These are phyloP conservation scores for Amorpha juglandis DNA, from an alignment of 2,888 invertebrate species.

Conservation along the genomic window DNA sequence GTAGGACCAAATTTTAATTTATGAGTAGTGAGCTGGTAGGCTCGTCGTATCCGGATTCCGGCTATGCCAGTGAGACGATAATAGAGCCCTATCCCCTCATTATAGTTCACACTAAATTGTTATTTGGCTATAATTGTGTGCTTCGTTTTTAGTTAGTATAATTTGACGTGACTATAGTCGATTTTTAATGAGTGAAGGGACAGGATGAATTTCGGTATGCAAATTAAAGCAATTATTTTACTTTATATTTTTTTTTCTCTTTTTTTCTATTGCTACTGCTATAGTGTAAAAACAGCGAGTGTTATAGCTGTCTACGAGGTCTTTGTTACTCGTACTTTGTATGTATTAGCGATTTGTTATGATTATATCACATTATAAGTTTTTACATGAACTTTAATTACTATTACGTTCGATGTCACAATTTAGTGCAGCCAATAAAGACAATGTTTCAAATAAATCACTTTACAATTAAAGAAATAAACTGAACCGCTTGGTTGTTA, in stretches of 20 bases:
- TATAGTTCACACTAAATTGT: slow-evolving; percentile 55
- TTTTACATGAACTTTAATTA: too few relatives aligned
- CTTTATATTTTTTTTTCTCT: background rate
- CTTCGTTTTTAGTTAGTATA: slow-evolving; percentile 13
- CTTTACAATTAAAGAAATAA: background rate
- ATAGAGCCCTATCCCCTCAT: slow-evolving; percentile 58
- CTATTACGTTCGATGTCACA: background rate
- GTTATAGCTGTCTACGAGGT: too few relatives aligned
- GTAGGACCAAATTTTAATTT: slow-evolving; percentile 57
- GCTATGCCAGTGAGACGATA: slow-evolving; percentile 49
- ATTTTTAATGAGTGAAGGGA: slow-evolving; percentile 3
- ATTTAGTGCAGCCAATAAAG: background rate
- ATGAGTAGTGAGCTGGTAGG: slow-evolving; percentile 51
- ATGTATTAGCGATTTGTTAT: too few relatives aligned
- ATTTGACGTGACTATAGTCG: slow-evolving; percentile 1
- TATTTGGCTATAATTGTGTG: slow-evolving; percentile 45
- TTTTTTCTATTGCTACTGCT: too few relatives aligned
- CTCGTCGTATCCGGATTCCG: slow-evolving; percentile 44
- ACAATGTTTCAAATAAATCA: background rate
- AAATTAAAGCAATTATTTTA: background rate
- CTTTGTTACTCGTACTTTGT: too few relatives aligned
- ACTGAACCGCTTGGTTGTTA: too few relatives aligned
- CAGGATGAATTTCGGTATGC: background rate
- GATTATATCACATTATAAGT: too few relatives aligned
- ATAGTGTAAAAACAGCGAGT: too few relatives aligned